Conservation (phyloP, 2,113 vertebrate genomes). For the Okapia johnstoni region DNA sequence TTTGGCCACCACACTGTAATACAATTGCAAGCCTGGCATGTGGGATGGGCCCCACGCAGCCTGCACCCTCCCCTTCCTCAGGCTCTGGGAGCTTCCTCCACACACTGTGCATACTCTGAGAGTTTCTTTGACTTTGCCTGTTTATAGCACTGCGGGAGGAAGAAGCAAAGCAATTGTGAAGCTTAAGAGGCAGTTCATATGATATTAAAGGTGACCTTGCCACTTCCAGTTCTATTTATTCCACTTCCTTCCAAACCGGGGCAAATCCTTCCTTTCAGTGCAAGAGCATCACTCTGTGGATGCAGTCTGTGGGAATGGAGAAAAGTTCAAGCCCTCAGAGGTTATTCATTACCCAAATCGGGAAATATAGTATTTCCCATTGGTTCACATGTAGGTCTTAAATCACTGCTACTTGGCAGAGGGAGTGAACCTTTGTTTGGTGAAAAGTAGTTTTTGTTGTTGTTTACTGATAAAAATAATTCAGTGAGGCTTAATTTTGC, state of each 20-base stretch:
- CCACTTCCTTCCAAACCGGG: constrained; percentile 72
- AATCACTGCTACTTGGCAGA: constrained; percentile 56
- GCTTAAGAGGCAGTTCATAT: constrained; percentile 72
- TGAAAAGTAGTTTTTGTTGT: constrained; percentile 33
- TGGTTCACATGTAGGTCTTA: constrained; percentile 23
- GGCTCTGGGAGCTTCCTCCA: constrained; percentile 87
- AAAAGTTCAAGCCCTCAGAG: constrained; percentile 60
- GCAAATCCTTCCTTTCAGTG: constrained; percentile 69
- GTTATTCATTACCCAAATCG: constrained; percentile 55
- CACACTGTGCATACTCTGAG: constrained; percentile 84
- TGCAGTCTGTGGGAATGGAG: constrained; percentile 63
- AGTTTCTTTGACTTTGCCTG: constrained; percentile 85
- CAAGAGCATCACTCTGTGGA: constrained; percentile 62
- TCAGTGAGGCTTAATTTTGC: constrained; percentile 3
- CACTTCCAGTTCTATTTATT: constrained; percentile 87
- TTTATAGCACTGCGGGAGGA: constrained; percentile 85
- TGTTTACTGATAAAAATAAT: constrained; percentile 37
- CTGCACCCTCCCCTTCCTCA: constrained; percentile 87
- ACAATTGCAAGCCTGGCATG: constrained; percentile 53
- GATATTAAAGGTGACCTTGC: constrained; percentile 81
- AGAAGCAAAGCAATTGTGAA: constrained; percentile 86
- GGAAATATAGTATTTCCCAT: constrained; percentile 57
- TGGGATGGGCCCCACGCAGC: constrained; percentile 80
- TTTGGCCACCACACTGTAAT: constrained; percentile 37
- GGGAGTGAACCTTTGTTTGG: not conserved